phyloP scores from a whole-genome alignment of 2,888 invertebrate genomes.

The Mantis religiosa region DNA sequence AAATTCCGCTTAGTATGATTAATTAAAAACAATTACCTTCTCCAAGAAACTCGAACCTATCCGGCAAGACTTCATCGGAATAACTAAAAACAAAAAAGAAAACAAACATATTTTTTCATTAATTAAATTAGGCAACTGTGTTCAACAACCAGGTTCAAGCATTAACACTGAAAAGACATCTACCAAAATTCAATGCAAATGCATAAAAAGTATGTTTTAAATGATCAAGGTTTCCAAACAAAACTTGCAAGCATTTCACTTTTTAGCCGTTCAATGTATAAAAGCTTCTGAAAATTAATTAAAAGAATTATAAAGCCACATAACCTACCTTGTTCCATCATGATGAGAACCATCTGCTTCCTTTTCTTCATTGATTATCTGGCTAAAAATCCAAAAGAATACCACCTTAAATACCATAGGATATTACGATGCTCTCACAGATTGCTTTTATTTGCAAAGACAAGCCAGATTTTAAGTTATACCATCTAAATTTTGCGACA shows the following conservation, averaged over 20 bases:
- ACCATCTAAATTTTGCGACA: background rate
- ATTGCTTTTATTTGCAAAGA: background rate
- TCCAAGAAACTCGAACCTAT: conserved; percentile 67
- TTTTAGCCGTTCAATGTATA: background rate
- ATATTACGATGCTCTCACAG: background rate
- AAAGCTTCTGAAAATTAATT: background rate
- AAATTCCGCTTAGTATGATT: background rate
- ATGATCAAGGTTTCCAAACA: background rate
- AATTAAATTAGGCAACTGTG: background rate
- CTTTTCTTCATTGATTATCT: conserved; percentile 63
- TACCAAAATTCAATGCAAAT: background rate
- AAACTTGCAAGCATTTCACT: background rate
- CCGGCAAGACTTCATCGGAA: conserved; percentile 65
- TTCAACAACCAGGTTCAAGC: background rate
- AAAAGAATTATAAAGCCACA: background rate
- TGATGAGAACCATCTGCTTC: conserved; percentile 52
- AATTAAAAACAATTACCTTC: conserved; percentile 46
- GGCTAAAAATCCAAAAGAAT: conserved; percentile 49
- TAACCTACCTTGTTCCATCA: conserved; percentile 51
- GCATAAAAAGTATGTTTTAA: background rate
- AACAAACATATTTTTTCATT: background rate
- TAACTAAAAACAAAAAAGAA: conserved; percentile 48
- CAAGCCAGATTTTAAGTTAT: background rate
- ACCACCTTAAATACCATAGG: background rate
- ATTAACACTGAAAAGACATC: background rate